A percentile compares a stretch with the other conserved stretches of the same genome.
These are phyloP conservation scores for Ctenoplectra terminalis DNA, from an alignment of 1,140 invertebrate genomes.

Conservation along the genomic window DNA sequence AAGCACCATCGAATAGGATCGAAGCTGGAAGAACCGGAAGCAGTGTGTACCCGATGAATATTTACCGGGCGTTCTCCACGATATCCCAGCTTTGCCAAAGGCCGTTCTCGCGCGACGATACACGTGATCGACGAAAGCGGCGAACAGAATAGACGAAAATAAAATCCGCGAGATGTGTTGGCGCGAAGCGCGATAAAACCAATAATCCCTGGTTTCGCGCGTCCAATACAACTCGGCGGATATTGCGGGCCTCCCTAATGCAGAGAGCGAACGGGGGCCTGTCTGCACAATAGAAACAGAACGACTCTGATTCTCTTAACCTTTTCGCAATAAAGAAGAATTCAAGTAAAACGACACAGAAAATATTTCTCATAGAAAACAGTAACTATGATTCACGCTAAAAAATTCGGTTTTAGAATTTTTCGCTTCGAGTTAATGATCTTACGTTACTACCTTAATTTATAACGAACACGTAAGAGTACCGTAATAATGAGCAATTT, in stretches of 20 bases:
- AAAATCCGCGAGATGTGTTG: slow-evolving; percentile 38
- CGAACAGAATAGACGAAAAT: slow-evolving; percentile 46
- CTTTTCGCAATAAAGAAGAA: too few relatives aligned
- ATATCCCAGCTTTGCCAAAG: background rate
- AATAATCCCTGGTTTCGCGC: slow-evolving; percentile 48
- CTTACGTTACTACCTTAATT: too few relatives aligned
- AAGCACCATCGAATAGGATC: background rate
- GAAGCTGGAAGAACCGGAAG: background rate
- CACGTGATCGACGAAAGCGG: slow-evolving; percentile 30
- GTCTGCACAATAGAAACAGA: background rate
- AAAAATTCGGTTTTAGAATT: too few relatives aligned
- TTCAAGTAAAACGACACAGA: too few relatives aligned
- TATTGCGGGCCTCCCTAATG: slow-evolving; percentile 44
- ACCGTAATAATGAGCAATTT: background rate
- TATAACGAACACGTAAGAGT: background rate
- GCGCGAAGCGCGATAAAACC: slow-evolving; percentile 50
- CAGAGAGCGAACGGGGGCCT: background rate
- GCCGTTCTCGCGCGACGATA: background rate
- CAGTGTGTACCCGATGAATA: background rate
- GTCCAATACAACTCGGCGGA: slow-evolving; percentile 45
- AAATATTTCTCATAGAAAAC: too few relatives aligned
- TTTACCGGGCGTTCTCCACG: background rate
- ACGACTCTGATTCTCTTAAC: slow-evolving; percentile 46
- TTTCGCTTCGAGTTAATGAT: too few relatives aligned
- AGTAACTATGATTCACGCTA: too few relatives aligned